These are phyloP conservation scores for Coranthus polyacanthus DNA, from an alignment of 2,797 vertebrate species.

Conservation along the genomic window DNA sequence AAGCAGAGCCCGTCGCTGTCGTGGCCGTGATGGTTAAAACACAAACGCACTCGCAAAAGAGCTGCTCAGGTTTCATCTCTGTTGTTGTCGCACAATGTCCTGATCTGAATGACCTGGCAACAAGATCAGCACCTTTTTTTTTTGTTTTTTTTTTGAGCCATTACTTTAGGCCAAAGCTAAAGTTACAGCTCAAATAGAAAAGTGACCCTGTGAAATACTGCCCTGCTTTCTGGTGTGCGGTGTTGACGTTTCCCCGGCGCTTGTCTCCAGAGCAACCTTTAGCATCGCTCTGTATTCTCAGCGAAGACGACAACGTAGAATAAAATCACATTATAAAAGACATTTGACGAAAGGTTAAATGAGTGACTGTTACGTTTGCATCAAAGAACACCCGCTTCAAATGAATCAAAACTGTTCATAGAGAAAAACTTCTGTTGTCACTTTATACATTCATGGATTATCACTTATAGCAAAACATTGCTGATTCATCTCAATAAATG, in stretches of 20 bases:
- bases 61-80: conserved; percentile 58
- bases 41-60: conserved; percentile 25
- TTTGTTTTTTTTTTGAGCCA: conserved; percentile 21
- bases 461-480: not conserved
- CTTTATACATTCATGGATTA: not conserved
- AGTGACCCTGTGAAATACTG: conserved; percentile 9
- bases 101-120: conserved; percentile 27
- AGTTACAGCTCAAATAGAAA: conserved; percentile 21
- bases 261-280: conserved; percentile 17
- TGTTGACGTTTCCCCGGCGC: conserved; percentile 27
- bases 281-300: conserved; percentile 26
- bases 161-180: conserved; percentile 18
- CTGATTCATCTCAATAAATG: conserved; percentile 7
- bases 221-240: conserved; percentile 28
- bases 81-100: conserved; percentile 12
- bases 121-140: no score
- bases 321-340: conserved; percentile 16
- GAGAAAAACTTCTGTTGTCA: conserved; percentile 7
- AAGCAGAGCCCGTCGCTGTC: conserved; percentile 11
- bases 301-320: conserved; percentile 13
- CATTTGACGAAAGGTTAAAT: no score
- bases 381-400: conserved; percentile 31
- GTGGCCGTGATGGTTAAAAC: conserved; percentile 28
- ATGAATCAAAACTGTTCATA: conserved; percentile 22
- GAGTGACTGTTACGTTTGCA: conserved; percentile 18